Percentiles rank a stretch among this genome's conserved stretches.
These are phyloP conservation scores for Oophaga pumilio DNA, from an alignment of 2,113 vertebrate genomes.

Conservation along the genomic window DNA sequence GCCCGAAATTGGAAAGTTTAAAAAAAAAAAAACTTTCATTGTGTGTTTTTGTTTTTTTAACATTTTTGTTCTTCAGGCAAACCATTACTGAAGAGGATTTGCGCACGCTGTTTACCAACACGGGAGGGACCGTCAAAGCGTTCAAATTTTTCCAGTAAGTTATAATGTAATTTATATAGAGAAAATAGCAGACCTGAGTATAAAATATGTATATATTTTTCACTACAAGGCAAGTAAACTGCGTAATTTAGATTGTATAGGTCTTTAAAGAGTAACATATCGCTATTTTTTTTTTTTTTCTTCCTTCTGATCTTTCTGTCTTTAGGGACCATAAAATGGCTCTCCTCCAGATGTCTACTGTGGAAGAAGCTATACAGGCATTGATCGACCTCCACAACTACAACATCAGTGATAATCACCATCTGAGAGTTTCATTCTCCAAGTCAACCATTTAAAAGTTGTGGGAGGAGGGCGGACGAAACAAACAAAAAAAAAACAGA, in stretches of 20 bases:
- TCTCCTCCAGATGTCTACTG: conserved; percentile 94
- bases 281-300: not conserved
- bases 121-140: conserved; percentile 94
- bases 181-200: not conserved
- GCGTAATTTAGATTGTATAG: too few relatives aligned
- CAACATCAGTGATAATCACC: conserved; percentile 95
- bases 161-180: conserved; percentile 19
- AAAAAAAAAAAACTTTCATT: too few relatives aligned
- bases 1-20: too few relatives aligned
- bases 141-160: conserved; percentile 99
- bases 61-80: conserved; percentile 74
- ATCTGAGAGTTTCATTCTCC: conserved; percentile 97
- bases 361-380: conserved; percentile 95
- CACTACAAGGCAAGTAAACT: too few relatives aligned
- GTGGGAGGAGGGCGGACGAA: not conserved
- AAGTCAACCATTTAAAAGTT: conserved; percentile 91
- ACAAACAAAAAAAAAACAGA: conserved; percentile 59
- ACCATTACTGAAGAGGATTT: conserved; percentile 93
- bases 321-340: conserved; percentile 98
- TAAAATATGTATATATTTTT: too few relatives aligned
- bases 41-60: too few relatives aligned
- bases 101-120: conserved; percentile 90
- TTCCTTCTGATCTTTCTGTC: conserved; percentile 56
- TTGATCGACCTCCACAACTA: conserved; percentile 98
- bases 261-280: too few relatives aligned